Evolutionary conservation across 2,888 invertebrate genomes (phyloP), one percentile per base, ranked within the genome.

Genomic region (Gandaritis pyraliata): DNA sequence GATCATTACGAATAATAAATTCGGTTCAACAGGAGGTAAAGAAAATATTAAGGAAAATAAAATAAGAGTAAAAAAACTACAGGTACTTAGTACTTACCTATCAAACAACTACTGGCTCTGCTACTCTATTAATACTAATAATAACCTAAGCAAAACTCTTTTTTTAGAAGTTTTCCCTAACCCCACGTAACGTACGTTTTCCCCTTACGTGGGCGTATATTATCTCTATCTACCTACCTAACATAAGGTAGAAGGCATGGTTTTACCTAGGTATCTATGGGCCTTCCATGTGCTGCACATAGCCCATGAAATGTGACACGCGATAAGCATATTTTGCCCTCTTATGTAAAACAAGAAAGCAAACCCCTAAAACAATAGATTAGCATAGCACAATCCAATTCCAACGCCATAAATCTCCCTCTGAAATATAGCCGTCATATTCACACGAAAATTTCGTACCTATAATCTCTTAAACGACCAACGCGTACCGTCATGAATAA

Each of bases 401-500:
- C 64, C 38, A 61, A 58, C 45, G 47, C 64, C 58, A 68, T 68
- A 74, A 74, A 72, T 73, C 72, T 68, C 67, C 58, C 66, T 71
- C 70, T 71, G 73, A 72, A 75, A 76, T 74, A 75, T 72, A 72
- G 72, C 70, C 68, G 72, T 72, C 72, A 78, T 78, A 76, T 75
- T 78, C 76, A 70, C 75, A 73, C 70, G 71, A 74, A 75, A 80
- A 76, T 77, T 79, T 72, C 72, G 75, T 74, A 70, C 73, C 69
- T 72, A 77, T 82, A 83, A 84, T 82, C 81, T 78, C 70, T 65
- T 23, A 72, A 79, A 72, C 79, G 76, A 73, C 69, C 74, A 71
- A 69, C 72, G 69, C 72, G 74, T 80, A 83, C 88, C 86, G 85
- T 87, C 85, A 82, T 85, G 86, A 88, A 90, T 90, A 88, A 90